Evolutionary conservation across 2,797 vertebrate species (phyloP), one percentile per base, ranked within the genome.

Genomic region (Limnodromus scolopaceus): DNA sequence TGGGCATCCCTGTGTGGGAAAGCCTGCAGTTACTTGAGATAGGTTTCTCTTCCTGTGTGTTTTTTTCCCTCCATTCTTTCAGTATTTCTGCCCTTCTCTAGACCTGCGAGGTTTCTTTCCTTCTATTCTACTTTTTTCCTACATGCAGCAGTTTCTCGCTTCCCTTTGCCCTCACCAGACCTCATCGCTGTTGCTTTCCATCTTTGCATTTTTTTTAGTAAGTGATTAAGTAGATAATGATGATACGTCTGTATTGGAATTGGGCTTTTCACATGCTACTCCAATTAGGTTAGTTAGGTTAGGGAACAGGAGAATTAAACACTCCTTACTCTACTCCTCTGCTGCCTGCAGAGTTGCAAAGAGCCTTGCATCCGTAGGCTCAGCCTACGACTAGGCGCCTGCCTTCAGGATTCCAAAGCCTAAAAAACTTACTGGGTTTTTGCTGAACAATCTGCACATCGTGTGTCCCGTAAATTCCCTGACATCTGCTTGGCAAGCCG

Each of bases 401-500:
- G 71, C 78, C 43, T 93, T 91, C 61, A 66, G 69, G 68, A 36
- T 58, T 58, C 49, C 43, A 76, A 48, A 70, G 54, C 58, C 83
- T 93, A 43, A 75, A 87, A 88, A 94, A 48, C 55, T 36, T 49
- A 2, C 1, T 41, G 78, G 82, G 17, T 94, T 93, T 94, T 90
- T 94, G 93, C 89, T 96, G 94, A 95, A 93, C 87, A 94, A 93
- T 95, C 87, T 95, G 93, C 70, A 41, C 63, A 63, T 96, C 23
- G 15, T 77, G 83, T 89, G 80, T 94, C 94, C 87, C 23, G 36
- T 94, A 94, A 96, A 95, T 93, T 88, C 87, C 77, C 86, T 72
- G 92, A 89, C 92, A 95, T 94, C 96, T 95, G 94, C 79, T 92
- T 95, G 89, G 87, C 92, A 92, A 93, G 55, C 76, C 6, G 1